A percentile compares a stretch with the other conserved stretches of the same genome.
phyloP scores from a whole-genome alignment of 2,888 invertebrate species.

The Amitus sp. region DNA sequence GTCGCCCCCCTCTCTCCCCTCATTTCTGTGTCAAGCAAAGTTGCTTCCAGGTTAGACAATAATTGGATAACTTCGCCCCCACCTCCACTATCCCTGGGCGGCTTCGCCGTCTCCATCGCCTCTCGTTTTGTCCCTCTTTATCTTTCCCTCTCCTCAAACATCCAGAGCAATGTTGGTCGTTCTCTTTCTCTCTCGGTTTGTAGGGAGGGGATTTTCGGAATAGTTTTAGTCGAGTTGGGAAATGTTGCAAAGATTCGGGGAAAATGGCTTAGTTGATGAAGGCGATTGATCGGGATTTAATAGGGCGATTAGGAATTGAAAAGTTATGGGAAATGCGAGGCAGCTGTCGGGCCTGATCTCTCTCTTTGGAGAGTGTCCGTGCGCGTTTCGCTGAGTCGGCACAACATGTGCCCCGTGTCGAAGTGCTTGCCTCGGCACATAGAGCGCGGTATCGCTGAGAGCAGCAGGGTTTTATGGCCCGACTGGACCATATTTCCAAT shows the following conservation, averaged over 20 bases:
- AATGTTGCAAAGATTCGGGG: no score
- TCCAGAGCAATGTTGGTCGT: no score
- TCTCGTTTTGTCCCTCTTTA: slow-evolving; percentile 26
- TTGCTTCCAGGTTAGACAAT: slow-evolving; percentile 66
- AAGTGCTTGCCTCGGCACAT: slow-evolving; percentile 62
- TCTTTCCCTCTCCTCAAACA: slow-evolving; percentile 19
- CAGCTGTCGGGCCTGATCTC: slow-evolving; percentile 28
- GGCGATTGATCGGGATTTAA: no score
- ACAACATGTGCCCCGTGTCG: slow-evolving; percentile 61
- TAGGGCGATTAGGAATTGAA: no score
- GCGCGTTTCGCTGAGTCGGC: slow-evolving; percentile 65
- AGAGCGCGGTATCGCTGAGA: slow-evolving; percentile 60
- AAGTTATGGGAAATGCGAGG: no score
- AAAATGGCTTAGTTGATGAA: no score
- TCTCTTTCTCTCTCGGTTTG: no score
- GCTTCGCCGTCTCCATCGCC: neutral
- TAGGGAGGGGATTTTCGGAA: no score
- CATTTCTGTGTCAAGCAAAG: no score
- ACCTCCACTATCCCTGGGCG: slow-evolving; percentile 38
- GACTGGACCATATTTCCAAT: slow-evolving; percentile 48
- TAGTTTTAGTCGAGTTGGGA: no score
- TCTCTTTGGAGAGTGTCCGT: no score
- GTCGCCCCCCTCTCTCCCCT: no score
- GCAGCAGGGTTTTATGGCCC: slow-evolving; percentile 61
- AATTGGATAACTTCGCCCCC: slow-evolving; percentile 65